Evolutionary conservation across 2,888 invertebrate species (phyloP), one percentile per base, ranked within the genome.

Genomic region (Fragum whitleyi): DNA sequence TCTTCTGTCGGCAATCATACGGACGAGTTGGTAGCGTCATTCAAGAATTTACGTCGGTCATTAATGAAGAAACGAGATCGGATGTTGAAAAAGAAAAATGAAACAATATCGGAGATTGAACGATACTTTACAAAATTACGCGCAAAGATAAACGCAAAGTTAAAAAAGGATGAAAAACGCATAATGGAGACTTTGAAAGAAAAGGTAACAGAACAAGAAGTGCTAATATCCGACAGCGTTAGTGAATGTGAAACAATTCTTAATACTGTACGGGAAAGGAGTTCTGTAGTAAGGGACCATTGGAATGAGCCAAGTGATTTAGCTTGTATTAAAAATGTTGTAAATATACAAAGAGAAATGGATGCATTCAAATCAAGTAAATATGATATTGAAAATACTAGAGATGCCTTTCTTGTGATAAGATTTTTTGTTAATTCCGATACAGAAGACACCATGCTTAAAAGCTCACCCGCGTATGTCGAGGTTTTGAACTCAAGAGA

Each of bases 391-490:
- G 69, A 73, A 47, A 61, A 55, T 5, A 73, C 81, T 6, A 59
- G 79, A 47, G 77, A 85, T 51, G 77, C 77, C 0, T 82, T 85
- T 55, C 73, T 85, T 36, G 79, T 85, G 23, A 83, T 85, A 47
- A 47, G 85, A 36, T 85, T 85, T 55, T 74, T 78, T 39, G 81
- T 83, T 0, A 79, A 83, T 68, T 72, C 81, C 14, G 85, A 83
- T 21, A 72, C 77, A 1, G 83, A 85, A 32, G 29, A 80, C 51
- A 47, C 47, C 1, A 39, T 85, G 19, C 51, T 83, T 9, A 72
- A 68, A 28, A 79, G 69, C 9, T 65, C 74, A 19, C 47, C 83
- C 29, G 82, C 85, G 1, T 68, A 42, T n/a, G 81, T 85, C 6
- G 85, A 85, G 59, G 81, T 85, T 1, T 51, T 85, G 5, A 72